Base-by-base conservation (phyloP, 2,888 invertebrate genomes). In the Leptodirus hochenwartii region DNA sequence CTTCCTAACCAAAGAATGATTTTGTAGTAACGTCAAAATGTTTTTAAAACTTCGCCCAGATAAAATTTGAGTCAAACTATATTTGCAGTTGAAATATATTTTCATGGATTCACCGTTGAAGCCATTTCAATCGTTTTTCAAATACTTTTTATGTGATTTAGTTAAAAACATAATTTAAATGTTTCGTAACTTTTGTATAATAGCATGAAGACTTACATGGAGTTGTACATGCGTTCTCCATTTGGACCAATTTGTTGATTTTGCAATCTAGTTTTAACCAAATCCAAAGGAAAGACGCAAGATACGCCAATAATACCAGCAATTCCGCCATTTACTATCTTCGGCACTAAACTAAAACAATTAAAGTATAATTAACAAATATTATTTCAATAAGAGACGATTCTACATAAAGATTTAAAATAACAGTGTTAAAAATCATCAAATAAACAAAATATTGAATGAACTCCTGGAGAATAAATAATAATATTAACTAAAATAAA, bases 271-370 rank as follows among this genome's bases (percentile, higher is more conserved):
- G 95, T 95, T 60, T 95, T 95, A 23, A 93, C 91, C 46, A 95
- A 64, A 58, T 95, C 95, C 46, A 95, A 59, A 1, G 95, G 95
- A 49, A 95, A 95, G 14, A 95, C 91, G 49, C 90, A 82, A 5
- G 84, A 79, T 22, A 95, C 93, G 9, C 95, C 95, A 45, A 95
- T 85, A 37, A 95, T 76, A 22, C 95, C 95, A 3, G 95, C 93
- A 41, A 95, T 87, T 27, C 91, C 88, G 39, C 93, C 93, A 63
- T 95, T 93, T 41, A 95, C 65, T 38, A 93, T 76, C 61, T 93
- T 91, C 32, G 91, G 91, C 25, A 87, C 41, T 30, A 87, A 58
- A 37, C 87, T 88, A 56, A 23, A 64, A 63, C n/a, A n/a, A n/a
- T n/a, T n/a, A n/a, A n/a, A 27, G 11, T 20, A 13, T n/a, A n/a